These are phyloP conservation scores for Etheostoma perlongum DNA, from an alignment of 2,797 vertebrate species.

Conservation along the genomic window DNA sequence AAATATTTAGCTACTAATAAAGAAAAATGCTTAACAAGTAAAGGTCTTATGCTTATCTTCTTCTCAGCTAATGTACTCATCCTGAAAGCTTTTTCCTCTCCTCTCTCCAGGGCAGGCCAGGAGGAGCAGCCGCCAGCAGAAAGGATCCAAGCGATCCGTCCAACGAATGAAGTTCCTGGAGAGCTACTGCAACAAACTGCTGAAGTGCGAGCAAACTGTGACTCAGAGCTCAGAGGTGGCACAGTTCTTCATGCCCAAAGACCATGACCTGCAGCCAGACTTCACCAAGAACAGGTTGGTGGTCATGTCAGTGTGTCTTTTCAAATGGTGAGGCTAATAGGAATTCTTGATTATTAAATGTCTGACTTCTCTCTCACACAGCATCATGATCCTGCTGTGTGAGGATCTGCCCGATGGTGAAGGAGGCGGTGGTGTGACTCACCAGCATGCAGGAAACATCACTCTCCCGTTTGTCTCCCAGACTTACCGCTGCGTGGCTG, in stretches of 20 bases:
- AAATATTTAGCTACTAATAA: not conserved
- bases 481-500: constrained; percentile 86
- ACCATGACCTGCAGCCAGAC: constrained; percentile 86
- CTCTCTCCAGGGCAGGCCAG: constrained; percentile 55
- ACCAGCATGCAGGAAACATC: constrained; percentile 62
- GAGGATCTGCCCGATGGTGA: constrained; percentile 68
- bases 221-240: constrained; percentile 79
- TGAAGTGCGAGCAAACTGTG: constrained; percentile 77
- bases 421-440: not conserved
- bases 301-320: fast-evolving
- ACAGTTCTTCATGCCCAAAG: constrained; percentile 88
- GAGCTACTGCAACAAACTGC: constrained; percentile 83
- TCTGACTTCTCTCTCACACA: constrained; percentile 57
- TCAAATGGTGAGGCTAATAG: fast-evolving
- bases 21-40: not conserved
- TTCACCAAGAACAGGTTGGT: constrained; percentile 90
- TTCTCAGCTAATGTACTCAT: not conserved
- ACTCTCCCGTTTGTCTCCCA: constrained; percentile 84
- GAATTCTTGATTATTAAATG: not conserved
- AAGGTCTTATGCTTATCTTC: not conserved
- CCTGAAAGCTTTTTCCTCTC: not conserved
- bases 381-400: constrained; percentile 89
- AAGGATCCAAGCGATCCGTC: constrained; percentile 73
- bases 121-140: constrained; percentile 64
- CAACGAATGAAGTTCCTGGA: constrained; percentile 86